Percentiles rank a stretch among this genome's conserved stretches.
phyloP scores from a whole-genome alignment of 2,797 vertebrate genomes.

The Parotocinclus haroldoi region DNA sequence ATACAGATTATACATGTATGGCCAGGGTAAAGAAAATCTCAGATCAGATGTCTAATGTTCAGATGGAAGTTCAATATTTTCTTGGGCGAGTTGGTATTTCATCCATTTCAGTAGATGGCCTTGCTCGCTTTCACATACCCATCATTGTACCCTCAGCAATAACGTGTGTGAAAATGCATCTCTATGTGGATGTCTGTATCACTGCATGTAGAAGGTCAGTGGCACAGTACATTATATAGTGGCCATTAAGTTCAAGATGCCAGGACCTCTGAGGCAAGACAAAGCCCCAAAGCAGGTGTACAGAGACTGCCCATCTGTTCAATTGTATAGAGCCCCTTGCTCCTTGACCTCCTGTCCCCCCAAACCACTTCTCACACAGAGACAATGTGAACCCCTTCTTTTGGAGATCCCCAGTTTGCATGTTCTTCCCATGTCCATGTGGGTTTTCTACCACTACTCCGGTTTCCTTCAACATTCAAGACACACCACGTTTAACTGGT shows the following conservation, averaged over 20 bases:
- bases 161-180: slow-evolving; percentile 5
- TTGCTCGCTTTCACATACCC: slow-evolving; percentile 35
- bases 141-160: slow-evolving; percentile 11
- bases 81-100: too few relatives aligned
- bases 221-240: slow-evolving; percentile 37
- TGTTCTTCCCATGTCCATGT: too few relatives aligned
- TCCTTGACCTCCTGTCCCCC: slow-evolving; percentile 3
- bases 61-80: too few relatives aligned
- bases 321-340: slow-evolving; percentile 36
- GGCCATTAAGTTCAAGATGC: slow-evolving; percentile 45
- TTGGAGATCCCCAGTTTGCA: neutral
- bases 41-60: too few relatives aligned
- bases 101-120: slow-evolving; percentile 36
- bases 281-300: slow-evolving; percentile 53
- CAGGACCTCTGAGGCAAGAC: slow-evolving; percentile 44
- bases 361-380: slow-evolving; percentile 9
- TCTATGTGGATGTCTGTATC: slow-evolving; percentile 19
- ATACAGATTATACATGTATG: too few relatives aligned
- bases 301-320: slow-evolving; percentile 48
- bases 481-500: too few relatives aligned
- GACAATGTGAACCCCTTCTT: neutral
- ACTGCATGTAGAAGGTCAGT: slow-evolving; percentile 23
- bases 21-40: too few relatives aligned
- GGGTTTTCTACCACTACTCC: too few relatives aligned
- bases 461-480: too few relatives aligned